These are phyloP conservation scores for Idaea biselata DNA, from an alignment of 2,888 invertebrate species.

Conservation along the genomic window DNA sequence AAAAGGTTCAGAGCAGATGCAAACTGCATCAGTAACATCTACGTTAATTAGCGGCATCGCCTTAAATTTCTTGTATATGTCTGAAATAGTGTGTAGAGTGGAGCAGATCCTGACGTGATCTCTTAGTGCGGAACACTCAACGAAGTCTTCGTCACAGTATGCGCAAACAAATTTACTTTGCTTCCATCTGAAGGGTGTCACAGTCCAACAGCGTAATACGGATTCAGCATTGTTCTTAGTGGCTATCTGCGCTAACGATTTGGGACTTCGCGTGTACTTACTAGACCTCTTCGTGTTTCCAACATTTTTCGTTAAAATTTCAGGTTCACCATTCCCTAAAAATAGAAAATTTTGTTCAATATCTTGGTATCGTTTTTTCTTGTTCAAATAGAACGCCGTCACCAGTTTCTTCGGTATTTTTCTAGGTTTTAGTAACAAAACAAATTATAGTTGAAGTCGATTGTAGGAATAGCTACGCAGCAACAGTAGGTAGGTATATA, in stretches of 20 bases:
- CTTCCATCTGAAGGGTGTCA: conserved; percentile 69
- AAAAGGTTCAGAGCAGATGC: conserved; percentile 49
- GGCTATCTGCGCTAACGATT: conserved; percentile 58
- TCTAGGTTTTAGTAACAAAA: no score
- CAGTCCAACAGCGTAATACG: conserved; percentile 63
- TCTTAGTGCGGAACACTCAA: conserved; percentile 54
- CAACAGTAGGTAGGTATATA: no score
- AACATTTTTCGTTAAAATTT: conserved; percentile 39
- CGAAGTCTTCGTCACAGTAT: conserved; percentile 65
- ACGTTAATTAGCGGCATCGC: conserved; percentile 71
- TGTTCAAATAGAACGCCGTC: background rate
- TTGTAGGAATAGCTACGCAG: no score
- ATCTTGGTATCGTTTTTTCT: conserved; percentile 8
- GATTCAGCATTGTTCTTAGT: conserved; percentile 68
- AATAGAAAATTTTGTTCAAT: conserved; percentile 64
- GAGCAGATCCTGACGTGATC: conserved; percentile 57
- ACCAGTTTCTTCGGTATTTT: background rate
- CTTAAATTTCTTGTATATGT: conserved; percentile 69
- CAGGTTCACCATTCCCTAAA: conserved; percentile 61
- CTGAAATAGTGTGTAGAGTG: conserved; percentile 49
- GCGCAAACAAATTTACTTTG: conserved; percentile 67
- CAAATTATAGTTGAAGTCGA: no score
- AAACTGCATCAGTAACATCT: conserved; percentile 56
- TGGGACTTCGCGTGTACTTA: conserved; percentile 59
- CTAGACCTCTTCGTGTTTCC: conserved; percentile 41